Conservation (phyloP, 2,888 invertebrate genomes). For the Caenorhabditis angaria region DNA sequence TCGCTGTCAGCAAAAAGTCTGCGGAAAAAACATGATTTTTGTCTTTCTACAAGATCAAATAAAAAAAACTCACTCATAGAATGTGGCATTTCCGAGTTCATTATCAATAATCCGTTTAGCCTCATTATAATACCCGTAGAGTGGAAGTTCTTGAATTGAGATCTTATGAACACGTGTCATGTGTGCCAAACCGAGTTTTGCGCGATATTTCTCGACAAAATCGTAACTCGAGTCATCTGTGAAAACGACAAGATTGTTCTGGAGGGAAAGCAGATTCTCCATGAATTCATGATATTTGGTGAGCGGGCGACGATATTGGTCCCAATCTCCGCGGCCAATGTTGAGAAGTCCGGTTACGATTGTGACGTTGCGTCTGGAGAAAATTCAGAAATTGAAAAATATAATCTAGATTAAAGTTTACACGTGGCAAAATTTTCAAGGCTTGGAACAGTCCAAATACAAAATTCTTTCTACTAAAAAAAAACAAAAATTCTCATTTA, state of each 20-base stretch:
- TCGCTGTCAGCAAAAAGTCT: slow-evolving; percentile 49
- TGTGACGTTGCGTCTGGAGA: slow-evolving; percentile 54
- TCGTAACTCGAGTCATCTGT: slow-evolving; percentile 59
- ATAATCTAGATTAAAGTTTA: no score
- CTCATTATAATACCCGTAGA: slow-evolving; percentile 59
- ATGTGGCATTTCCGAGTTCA: slow-evolving; percentile 55
- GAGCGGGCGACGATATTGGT: slow-evolving; percentile 66
- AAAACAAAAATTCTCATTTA: no score
- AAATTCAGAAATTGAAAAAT: no score
- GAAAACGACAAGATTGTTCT: slow-evolving; percentile 61
- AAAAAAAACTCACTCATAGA: slow-evolving; percentile 20
- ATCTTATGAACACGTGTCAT: slow-evolving; percentile 51
- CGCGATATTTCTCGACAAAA: slow-evolving; percentile 55
- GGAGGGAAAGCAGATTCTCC: slow-evolving; percentile 61
- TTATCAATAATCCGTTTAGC: slow-evolving; percentile 64
- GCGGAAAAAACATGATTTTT: slow-evolving; percentile 5
- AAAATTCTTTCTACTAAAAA: no score
- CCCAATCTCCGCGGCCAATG: slow-evolving; percentile 72
- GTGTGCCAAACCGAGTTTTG: slow-evolving; percentile 42
- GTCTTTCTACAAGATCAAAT: background rate
- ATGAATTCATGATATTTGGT: slow-evolving; percentile 70
- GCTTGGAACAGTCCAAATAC: no score
- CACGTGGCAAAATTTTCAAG: no score
- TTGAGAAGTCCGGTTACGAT: slow-evolving; percentile 72
- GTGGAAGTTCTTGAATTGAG: slow-evolving; percentile 49